phyloP scores from a whole-genome alignment of 1,140 invertebrate species.

The Episyrphus balteatus region DNA sequence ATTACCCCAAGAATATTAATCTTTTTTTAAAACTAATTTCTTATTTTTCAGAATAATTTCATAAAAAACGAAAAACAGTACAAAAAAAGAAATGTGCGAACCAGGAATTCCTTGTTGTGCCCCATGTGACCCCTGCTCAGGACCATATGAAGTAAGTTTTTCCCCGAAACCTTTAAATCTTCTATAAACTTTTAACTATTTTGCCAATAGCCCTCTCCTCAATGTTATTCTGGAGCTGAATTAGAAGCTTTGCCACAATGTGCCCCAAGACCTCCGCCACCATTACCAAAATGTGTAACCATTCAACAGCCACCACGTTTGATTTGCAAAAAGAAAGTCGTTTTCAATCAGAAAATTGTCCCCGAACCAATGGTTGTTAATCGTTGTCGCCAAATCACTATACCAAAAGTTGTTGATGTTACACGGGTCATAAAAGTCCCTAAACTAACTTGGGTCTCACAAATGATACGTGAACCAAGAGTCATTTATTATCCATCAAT shows the following conservation, averaged over 20 bases:
- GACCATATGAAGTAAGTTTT: constrained; percentile 27
- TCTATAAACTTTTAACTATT: background rate
- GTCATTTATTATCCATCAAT: constrained; percentile 32
- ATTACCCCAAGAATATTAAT: no score
- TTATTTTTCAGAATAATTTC: constrained; percentile 16
- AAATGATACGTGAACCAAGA: constrained; percentile 28
- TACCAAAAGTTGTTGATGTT: constrained; percentile 27
- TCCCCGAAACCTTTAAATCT: background rate
- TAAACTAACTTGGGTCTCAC: constrained; percentile 30
- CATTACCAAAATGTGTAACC: constrained; percentile 28
- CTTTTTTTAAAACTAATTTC: constrained; percentile 17
- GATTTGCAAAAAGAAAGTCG: constrained; percentile 30
- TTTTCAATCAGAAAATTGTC: constrained; percentile 27
- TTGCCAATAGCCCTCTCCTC: constrained; percentile 19
- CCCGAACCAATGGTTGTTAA: constrained; percentile 32
- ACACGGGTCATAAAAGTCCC: constrained; percentile 29
- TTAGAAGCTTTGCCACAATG: constrained; percentile 29
- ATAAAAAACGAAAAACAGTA: constrained; percentile 1
- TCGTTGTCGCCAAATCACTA: constrained; percentile 25
- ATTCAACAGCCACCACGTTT: constrained; percentile 29
- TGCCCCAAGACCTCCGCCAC: constrained; percentile 26
- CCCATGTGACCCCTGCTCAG: constrained; percentile 29
- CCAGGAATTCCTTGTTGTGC: constrained; percentile 10
- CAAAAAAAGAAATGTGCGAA: constrained; percentile 10
- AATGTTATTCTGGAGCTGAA: constrained; percentile 27